phyloP scores from a whole-genome alignment of 2,113 vertebrate genomes.

The Entosphenus tridentatus region DNA sequence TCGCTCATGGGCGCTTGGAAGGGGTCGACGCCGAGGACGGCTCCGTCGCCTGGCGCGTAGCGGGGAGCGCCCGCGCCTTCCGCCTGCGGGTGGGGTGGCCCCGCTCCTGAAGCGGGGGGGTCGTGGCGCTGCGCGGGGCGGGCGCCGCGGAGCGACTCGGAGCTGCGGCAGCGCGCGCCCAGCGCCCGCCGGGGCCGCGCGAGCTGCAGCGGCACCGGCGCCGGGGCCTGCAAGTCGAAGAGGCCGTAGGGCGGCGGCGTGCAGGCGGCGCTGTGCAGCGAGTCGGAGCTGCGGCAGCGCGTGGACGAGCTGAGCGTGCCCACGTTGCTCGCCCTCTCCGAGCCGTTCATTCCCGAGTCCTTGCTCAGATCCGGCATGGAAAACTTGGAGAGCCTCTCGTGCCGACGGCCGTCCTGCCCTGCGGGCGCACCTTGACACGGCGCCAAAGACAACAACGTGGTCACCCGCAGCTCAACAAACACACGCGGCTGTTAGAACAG shows the following conservation, averaged over 20 bases:
- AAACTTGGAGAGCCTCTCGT: slow-evolving; percentile 80
- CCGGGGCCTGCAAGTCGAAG: slow-evolving; percentile 35
- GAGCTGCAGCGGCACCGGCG: slow-evolving; percentile 21
- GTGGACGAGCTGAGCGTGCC: slow-evolving; percentile 61
- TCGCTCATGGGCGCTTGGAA: slow-evolving; percentile 58
- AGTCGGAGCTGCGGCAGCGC: slow-evolving; percentile 74
- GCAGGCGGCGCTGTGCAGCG: slow-evolving; percentile 51
- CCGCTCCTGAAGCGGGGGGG: slow-evolving; percentile 21
- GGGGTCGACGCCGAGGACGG: slow-evolving; percentile 29
- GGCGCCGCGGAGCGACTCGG: background rate
- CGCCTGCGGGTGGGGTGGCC: slow-evolving; percentile 62
- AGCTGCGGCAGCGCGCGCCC: background rate
- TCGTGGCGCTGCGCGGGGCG: slow-evolving; percentile 37
- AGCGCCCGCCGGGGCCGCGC: no score
- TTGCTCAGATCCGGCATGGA: slow-evolving; percentile 98
- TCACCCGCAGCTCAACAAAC: no score
- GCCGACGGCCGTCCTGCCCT: slow-evolving; percentile 31
- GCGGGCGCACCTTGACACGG: no score
- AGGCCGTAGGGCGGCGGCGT: slow-evolving; percentile 40
- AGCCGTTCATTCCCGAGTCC: slow-evolving; percentile 85
- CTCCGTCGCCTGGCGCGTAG: slow-evolving; percentile 30
- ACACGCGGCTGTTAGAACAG: no score
- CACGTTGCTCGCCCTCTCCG: slow-evolving; percentile 71
- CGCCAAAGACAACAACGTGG: no score
- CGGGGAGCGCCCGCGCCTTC: slow-evolving; percentile 22